These are phyloP conservation scores for Speoplatyrhinus poulsoni DNA, from an alignment of 2,113 vertebrate genomes.

Conservation along the genomic window DNA sequence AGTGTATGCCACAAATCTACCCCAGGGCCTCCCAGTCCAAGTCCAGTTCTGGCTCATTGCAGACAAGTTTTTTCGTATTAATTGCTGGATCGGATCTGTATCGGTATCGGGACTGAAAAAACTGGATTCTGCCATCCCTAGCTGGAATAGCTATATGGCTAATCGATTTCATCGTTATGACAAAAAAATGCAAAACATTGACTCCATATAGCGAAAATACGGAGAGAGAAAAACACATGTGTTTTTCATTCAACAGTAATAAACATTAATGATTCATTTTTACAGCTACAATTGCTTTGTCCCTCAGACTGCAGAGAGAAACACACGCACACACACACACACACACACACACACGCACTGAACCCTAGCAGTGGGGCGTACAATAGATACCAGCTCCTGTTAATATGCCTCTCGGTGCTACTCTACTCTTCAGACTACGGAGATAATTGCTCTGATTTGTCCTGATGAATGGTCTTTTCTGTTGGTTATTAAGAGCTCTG, in stretches of 20 bases:
- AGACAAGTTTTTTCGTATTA: constrained; percentile 27
- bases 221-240: constrained; percentile 26
- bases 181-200: background rate
- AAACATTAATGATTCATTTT: constrained; percentile 5
- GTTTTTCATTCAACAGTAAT: constrained; percentile 10
- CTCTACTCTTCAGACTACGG: constrained; percentile 28
- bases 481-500: constrained; percentile 32
- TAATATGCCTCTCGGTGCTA: constrained; percentile 36
- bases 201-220: background rate
- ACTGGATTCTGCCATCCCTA: no score
- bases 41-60: constrained; percentile 8
- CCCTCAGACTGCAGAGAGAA: constrained; percentile 22
- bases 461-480: constrained; percentile 34
- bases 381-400: constrained; percentile 45
- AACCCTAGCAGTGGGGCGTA: constrained; percentile 7
- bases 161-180: constrained; percentile 1
- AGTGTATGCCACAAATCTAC: constrained; percentile 12
- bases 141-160: background rate
- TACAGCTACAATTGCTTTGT: constrained; percentile 53
- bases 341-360: background rate
- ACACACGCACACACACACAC: constrained; percentile 3
- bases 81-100: no score
- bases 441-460: constrained; percentile 50
- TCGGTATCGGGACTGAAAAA: no score
- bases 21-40: background rate